Evolutionary conservation across 2,888 invertebrate species (phyloP).

Genomic region (Neoscelio sp.): DNA sequence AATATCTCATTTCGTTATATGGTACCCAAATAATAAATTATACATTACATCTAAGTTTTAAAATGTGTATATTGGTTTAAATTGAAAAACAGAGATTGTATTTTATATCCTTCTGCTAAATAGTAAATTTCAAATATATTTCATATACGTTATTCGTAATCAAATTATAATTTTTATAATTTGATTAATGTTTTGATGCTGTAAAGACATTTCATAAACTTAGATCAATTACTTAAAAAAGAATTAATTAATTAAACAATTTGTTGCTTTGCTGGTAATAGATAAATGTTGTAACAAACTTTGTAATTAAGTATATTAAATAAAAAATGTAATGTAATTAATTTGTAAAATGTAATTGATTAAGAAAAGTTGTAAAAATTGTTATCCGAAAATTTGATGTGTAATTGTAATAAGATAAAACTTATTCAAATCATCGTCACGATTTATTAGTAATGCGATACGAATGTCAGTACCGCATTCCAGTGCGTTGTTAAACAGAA

Average conservation of each 20-base stretch:
- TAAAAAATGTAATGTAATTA: too few species aligned
- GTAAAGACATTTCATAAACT: too few species aligned
- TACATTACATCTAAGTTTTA: background rate
- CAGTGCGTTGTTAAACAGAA: conserved; percentile 64
- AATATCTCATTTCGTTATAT: conserved; percentile 47
- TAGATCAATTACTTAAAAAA: too few species aligned
- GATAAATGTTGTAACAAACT: too few species aligned
- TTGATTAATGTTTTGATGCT: too few species aligned
- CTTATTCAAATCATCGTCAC: conserved; percentile 26
- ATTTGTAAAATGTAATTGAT: conserved; percentile 6
- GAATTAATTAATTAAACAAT: too few species aligned
- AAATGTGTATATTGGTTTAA: background rate
- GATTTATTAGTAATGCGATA: conserved; percentile 39
- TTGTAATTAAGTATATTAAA: background rate
- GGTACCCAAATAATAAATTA: conserved; percentile 26
- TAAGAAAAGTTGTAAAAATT: too few species aligned
- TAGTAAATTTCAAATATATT: conserved; percentile 4
- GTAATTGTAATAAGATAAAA: conserved; percentile 25
- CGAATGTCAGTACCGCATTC: conserved; percentile 58
- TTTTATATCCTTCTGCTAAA: too few species aligned
- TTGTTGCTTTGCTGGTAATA: background rate
- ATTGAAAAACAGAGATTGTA: background rate
- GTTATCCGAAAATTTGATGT: conserved; percentile 1
- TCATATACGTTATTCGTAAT: background rate
- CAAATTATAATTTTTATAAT: too few species aligned